Conservation (phyloP, 2,888 invertebrate species). For the Tyria jacobaeae region DNA sequence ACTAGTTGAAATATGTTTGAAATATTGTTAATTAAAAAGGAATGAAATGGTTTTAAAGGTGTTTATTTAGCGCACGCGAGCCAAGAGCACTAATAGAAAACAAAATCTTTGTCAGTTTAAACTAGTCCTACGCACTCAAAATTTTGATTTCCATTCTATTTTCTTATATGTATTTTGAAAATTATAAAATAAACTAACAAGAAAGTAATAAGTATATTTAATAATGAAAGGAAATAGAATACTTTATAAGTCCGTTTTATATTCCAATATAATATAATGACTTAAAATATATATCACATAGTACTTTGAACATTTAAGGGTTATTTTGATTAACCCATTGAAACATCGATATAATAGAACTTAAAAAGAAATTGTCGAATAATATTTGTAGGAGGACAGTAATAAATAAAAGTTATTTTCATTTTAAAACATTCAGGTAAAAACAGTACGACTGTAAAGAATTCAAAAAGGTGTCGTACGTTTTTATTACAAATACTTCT, state of each 20-base stretch:
- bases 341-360: conserved; percentile 8
- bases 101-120: no score
- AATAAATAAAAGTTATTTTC: conserved; percentile 20
- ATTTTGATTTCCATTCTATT: not conserved
- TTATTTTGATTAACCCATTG: conserved; percentile 5
- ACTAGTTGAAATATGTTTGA: not conserved
- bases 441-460: not conserved
- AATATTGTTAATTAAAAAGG: not conserved
- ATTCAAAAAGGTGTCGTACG: not conserved
- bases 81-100: no score
- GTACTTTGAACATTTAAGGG: conserved; percentile 9
- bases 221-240: not conserved
- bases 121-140: not conserved
- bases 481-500: conserved; percentile 3
- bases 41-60: not conserved
- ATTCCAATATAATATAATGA: not conserved
- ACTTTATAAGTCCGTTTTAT: no score
- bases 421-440: conserved; percentile 17
- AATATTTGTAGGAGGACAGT: conserved; percentile 13
- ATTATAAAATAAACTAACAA: not conserved
- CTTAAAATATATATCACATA: not conserved
- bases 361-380: conserved; percentile 3
- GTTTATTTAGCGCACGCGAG: not conserved
- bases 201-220: not conserved
- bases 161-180: not conserved